These are phyloP conservation scores for Drosophila helvetica DNA, from an alignment of 2,888 invertebrate genomes.

Conservation along the genomic window DNA sequence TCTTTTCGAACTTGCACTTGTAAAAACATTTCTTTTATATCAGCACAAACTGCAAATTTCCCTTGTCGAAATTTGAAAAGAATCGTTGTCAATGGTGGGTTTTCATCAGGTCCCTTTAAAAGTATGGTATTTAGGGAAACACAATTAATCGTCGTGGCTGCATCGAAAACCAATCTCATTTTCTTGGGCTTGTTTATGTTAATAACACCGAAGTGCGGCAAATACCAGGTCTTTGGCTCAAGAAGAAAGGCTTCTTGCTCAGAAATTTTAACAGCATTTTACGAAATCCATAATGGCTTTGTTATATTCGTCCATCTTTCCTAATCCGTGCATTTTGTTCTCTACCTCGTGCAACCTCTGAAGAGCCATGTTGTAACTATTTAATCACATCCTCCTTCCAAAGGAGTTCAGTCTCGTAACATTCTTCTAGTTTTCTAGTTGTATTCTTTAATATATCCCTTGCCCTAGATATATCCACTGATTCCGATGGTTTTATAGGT, in stretches of 20 bases:
- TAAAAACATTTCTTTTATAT: neutral
- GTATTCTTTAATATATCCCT: neutral
- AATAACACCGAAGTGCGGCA: slow-evolving; percentile 1
- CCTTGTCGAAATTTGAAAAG: slow-evolving; percentile 2
- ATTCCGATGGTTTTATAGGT: too few species aligned
- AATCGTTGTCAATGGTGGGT: slow-evolving; percentile 10
- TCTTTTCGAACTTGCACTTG: neutral
- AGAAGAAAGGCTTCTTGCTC: neutral
- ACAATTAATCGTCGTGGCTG: slow-evolving; percentile 1
- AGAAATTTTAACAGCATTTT: neutral
- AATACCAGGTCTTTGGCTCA: slow-evolving; percentile 3
- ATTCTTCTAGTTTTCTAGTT: neutral
- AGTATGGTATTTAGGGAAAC: slow-evolving; percentile 12
- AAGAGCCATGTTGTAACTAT: neutral
- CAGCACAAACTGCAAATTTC: neutral
- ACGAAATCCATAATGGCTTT: slow-evolving; percentile 12
- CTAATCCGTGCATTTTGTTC: slow-evolving; percentile 1
- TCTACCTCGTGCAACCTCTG: neutral
- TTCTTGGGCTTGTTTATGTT: slow-evolving; percentile 8
- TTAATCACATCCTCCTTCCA: neutral
- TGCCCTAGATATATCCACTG: too few species aligned
- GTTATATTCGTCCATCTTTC: neutral
- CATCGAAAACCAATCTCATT: slow-evolving; percentile 4
- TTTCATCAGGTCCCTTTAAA: slow-evolving; percentile 23
- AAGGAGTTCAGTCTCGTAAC: neutral